Percentiles rank a stretch among this genome's conserved stretches.
Evolutionary conservation across 2,797 vertebrate genomes (phyloP).

Genomic region (Ciconia nigra): DNA sequence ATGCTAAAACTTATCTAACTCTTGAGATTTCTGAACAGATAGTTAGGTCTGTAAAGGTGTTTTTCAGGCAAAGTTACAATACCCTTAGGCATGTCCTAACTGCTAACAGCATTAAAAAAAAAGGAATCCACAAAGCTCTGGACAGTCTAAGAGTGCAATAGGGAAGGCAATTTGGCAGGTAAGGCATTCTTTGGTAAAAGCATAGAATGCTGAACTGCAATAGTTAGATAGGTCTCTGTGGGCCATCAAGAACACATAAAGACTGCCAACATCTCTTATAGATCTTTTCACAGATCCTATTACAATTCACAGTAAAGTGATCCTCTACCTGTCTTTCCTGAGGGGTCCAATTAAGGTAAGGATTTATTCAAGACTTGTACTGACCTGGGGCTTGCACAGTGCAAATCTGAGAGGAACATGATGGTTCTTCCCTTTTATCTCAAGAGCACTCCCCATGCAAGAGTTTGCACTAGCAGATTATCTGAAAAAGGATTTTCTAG

Average conservation of each 20-base stretch:
- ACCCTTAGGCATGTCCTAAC: not conserved
- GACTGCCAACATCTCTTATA: slow-evolving; percentile 45
- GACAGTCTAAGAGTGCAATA: not conserved
- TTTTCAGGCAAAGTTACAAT: not conserved
- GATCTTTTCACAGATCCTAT: slow-evolving; percentile 43
- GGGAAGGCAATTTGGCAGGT: not conserved
- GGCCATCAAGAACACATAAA: slow-evolving; percentile 43
- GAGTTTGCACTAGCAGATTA: not conserved
- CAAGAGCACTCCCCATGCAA: not conserved
- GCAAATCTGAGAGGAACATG: slow-evolving; percentile 12
- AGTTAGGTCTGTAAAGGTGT: not conserved
- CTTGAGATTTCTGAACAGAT: not conserved
- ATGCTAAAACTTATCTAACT: not conserved
- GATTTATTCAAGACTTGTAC: slow-evolving; percentile 22
- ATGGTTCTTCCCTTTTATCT: slow-evolving; percentile 54
- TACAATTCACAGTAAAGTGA: slow-evolving; percentile 36
- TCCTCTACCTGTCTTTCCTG: slow-evolving; percentile 57
- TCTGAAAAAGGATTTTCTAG: slow-evolving; percentile 4
- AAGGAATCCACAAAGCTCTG: not conserved
- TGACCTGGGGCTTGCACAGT: slow-evolving; percentile 24
- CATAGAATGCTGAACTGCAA: not conserved
- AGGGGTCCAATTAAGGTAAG: slow-evolving; percentile 57
- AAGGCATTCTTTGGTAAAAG: not conserved
- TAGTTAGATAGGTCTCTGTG: slow-evolving; percentile 9
- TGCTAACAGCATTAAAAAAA: not conserved